phyloP scores from a whole-genome alignment of 2,113 vertebrate species.

The Caloenas nicobarica region DNA sequence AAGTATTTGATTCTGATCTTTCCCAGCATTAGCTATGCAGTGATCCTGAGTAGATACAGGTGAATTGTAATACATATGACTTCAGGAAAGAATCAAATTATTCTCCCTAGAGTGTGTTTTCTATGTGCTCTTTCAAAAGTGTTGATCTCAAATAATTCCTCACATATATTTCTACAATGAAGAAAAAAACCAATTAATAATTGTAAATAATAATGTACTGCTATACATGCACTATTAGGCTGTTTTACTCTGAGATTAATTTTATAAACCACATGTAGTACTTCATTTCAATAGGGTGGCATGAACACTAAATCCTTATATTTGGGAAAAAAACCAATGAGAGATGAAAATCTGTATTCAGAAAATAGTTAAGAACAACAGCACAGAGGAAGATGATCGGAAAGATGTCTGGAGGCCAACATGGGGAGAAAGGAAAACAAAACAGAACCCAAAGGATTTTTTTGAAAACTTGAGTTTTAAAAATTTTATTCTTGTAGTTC shows the following conservation, averaged over 20 bases:
- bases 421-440: not conserved
- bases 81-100: not conserved
- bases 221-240: not conserved
- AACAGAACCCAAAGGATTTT: not conserved
- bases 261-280: not conserved
- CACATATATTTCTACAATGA: not conserved
- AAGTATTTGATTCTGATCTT: constrained; percentile 62
- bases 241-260: not conserved
- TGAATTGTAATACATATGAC: not conserved
- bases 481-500: not conserved
- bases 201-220: not conserved
- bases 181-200: not conserved
- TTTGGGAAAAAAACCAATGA: not conserved
- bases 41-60: not conserved
- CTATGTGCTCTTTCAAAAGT: not conserved
- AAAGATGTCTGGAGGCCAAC: not conserved
- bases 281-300: not conserved
- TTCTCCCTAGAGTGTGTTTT: not conserved
- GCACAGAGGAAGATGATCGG: not conserved
- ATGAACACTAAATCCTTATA: not conserved
- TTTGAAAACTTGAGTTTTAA: not conserved
- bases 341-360: not conserved
- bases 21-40: constrained; percentile 18
- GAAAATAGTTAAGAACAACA: not conserved
- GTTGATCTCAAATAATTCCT: not conserved